Evolutionary conservation across 1,140 invertebrate species (phyloP).

Genomic region (Papilio xuthus): DNA sequence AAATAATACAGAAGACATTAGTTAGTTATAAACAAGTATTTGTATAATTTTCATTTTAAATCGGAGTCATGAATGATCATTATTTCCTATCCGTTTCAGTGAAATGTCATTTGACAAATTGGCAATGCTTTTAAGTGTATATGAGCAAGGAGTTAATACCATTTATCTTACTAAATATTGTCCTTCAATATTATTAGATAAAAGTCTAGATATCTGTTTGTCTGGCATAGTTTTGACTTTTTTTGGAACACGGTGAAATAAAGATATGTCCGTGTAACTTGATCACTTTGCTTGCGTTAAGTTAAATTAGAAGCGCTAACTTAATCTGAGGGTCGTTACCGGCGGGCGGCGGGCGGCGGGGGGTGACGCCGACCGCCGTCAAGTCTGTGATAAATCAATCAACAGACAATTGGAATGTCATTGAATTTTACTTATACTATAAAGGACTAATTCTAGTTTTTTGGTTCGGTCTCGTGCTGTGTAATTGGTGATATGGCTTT

Average conservation of each 20-base stretch:
- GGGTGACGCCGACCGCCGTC: neutral
- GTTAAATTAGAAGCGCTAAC: conserved; percentile 10
- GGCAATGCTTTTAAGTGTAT: too few relatives aligned
- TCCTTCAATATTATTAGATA: too few relatives aligned
- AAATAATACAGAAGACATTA: too few relatives aligned
- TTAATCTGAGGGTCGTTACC: conserved; percentile 1
- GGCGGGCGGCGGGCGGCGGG: neutral
- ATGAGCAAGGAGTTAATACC: too few relatives aligned
- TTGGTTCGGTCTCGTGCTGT: neutral
- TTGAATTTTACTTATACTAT: neutral
- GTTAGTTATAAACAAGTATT: neutral
- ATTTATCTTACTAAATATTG: too few relatives aligned
- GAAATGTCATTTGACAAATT: too few relatives aligned
- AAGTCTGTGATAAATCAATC: conserved; percentile 18
- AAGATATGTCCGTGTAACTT: neutral
- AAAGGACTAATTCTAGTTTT: neutral
- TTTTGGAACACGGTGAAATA: neutral
- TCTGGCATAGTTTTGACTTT: too few relatives aligned
- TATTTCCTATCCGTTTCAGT: too few relatives aligned
- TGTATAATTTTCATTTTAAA: neutral
- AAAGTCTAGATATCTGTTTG: neutral
- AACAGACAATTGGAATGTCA: neutral
- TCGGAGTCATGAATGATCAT: neutral
- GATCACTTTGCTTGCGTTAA: neutral
- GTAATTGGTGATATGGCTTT: too few relatives aligned